Evolutionary conservation across 2,888 invertebrate genomes (phyloP).

Genomic region (Cataglyphis albicans): DNA sequence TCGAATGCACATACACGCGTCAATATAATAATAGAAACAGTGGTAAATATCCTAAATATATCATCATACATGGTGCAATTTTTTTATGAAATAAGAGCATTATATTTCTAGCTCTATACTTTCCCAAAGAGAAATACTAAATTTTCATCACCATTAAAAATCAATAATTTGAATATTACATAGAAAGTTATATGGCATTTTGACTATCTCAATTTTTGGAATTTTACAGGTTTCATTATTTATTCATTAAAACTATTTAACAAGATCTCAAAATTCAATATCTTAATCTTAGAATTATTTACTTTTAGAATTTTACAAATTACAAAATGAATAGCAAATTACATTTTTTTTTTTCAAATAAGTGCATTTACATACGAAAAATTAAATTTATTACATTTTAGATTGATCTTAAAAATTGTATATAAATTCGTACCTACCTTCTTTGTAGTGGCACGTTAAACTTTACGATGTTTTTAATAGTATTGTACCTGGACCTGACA

Average conservation of each 20-base stretch:
- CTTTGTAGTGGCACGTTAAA: constrained; percentile 15
- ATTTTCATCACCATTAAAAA: constrained; percentile 7
- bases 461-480: constrained; percentile 37
- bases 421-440: constrained; percentile 12
- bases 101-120: too few relatives aligned
- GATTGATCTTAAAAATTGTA: not conserved
- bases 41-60: not conserved
- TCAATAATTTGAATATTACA: not conserved
- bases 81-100: not conserved
- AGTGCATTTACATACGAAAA: not conserved
- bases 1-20: not conserved
- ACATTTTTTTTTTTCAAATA: not conserved
- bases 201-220: not conserved
- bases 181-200: not conserved
- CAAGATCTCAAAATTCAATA: not conserved
- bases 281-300: not conserved
- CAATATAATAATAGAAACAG: not conserved
- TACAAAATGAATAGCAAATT: not conserved
- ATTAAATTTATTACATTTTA: not conserved
- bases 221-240: not conserved
- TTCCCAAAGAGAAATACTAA: not conserved
- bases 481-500: constrained; percentile 24
- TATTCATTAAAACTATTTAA: not conserved
- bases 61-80: not conserved
- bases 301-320: not conserved